Percentiles rank a stretch among this genome's conserved stretches.
phyloP scores from a whole-genome alignment of 1,140 invertebrate genomes.

The Galleria mellonella region DNA sequence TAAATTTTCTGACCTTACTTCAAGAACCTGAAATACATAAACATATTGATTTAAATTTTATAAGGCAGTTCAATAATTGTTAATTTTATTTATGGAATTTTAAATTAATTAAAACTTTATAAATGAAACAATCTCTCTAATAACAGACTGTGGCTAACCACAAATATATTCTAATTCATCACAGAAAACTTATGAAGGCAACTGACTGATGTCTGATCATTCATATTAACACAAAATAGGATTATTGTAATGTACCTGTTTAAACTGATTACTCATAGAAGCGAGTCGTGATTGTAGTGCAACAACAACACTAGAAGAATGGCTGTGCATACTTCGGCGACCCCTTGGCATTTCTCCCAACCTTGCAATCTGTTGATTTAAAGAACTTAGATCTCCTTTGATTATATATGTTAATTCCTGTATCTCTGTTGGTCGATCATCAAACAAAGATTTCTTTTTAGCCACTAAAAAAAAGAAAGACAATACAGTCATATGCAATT shows the following conservation, averaged over 20 bases:
- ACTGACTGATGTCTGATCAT: too few relatives aligned
- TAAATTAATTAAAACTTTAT: too few relatives aligned
- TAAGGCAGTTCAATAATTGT: too few relatives aligned
- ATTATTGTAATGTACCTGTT: conserved; percentile 76
- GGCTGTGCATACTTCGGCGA: conserved; percentile 90
- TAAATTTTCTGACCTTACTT: conserved; percentile 93
- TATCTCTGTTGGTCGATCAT: conserved; percentile 96
- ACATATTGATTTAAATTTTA: too few relatives aligned
- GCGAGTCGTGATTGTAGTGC: conserved; percentile 96
- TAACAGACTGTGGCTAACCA: too few relatives aligned
- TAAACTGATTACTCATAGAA: conserved; percentile 97
- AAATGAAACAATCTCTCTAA: too few relatives aligned
- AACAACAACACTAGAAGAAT: conserved; percentile 96
- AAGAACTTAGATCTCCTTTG: conserved; percentile 94
- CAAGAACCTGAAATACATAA: conserved; percentile 78
- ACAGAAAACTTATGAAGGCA: too few relatives aligned
- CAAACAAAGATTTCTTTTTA: conserved; percentile 97
- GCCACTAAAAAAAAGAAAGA: conserved; percentile 85
- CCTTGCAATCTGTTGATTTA: conserved; percentile 97
- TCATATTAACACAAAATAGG: conserved; percentile 6
- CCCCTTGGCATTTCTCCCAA: conserved; percentile 86
- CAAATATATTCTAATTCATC: too few relatives aligned
- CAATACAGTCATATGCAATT: too few relatives aligned
- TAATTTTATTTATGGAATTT: too few relatives aligned
- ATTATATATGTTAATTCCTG: conserved; percentile 98